These are phyloP conservation scores for Odocoileus virginianus DNA, from an alignment of 2,113 vertebrate species.

Conservation along the genomic window DNA sequence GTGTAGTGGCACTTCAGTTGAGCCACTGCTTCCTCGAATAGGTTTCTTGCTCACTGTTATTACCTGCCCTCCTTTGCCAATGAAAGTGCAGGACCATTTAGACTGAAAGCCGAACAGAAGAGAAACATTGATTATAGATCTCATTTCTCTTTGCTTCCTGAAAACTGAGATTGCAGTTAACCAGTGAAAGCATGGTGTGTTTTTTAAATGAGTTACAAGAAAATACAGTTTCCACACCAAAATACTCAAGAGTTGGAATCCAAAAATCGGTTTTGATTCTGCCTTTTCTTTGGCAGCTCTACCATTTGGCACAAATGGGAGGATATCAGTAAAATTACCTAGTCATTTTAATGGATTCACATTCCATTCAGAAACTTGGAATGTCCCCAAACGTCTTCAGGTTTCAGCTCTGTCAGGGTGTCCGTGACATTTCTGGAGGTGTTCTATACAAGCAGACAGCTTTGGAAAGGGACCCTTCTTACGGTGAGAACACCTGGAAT, in stretches of 20 bases:
- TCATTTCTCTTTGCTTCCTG: constrained; percentile 46
- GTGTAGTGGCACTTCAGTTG: constrained; percentile 77
- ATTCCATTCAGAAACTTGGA: constrained; percentile 58
- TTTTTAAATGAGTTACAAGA: constrained; percentile 62
- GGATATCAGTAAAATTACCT: constrained; percentile 59
- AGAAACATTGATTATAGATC: constrained; percentile 33
- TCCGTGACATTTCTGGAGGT: neutral
- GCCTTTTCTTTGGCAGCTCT: constrained; percentile 60
- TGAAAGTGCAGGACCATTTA: constrained; percentile 26
- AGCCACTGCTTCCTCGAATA: constrained; percentile 74
- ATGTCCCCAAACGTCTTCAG: constrained; percentile 30
- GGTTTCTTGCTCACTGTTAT: constrained; percentile 73
- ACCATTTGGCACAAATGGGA: constrained; percentile 41
- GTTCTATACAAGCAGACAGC: constrained; percentile 17
- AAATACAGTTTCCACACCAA: constrained; percentile 52
- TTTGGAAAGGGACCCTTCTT: constrained; percentile 58
- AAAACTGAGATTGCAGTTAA: constrained; percentile 53
- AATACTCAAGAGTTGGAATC: constrained; percentile 31
- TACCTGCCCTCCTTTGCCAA: constrained; percentile 72
- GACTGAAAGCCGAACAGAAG: constrained; percentile 45
- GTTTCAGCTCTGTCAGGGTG: neutral
- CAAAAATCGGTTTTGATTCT: constrained; percentile 32
- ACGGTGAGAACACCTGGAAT: constrained; percentile 52
- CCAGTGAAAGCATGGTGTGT: constrained; percentile 12
- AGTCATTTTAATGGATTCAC: constrained; percentile 58